These are phyloP conservation scores for Melanostoma mellinum DNA, from an alignment of 2,888 invertebrate genomes.

Conservation along the genomic window DNA sequence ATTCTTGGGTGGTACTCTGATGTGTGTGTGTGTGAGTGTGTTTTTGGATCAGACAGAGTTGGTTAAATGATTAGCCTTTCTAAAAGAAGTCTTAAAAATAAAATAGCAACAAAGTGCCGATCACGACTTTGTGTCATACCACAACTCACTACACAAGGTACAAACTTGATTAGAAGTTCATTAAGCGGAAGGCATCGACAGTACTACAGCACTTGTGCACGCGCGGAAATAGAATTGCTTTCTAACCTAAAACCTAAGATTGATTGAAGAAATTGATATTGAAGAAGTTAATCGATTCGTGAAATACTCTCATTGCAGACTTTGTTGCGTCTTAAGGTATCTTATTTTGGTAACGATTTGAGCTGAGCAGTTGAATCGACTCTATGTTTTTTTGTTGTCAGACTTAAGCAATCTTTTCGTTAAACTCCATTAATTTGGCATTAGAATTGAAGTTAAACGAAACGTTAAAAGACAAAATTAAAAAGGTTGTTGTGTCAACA, in stretches of 20 bases:
- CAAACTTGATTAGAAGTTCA: constrained; percentile 54
- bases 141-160: constrained; percentile 25
- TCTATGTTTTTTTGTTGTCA: too few relatives aligned
- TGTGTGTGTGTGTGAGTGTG: constrained; percentile 4
- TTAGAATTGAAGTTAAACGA: too few relatives aligned
- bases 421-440: too few relatives aligned
- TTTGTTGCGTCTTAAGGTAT: not conserved
- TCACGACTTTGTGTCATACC: constrained; percentile 59
- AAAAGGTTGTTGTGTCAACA: too few relatives aligned
- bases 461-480: too few relatives aligned
- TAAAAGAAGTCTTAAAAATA: constrained; percentile 33
- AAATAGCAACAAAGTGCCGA: not conserved
- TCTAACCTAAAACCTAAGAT: constrained; percentile 44
- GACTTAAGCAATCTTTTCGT: not conserved
- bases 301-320: constrained; percentile 49
- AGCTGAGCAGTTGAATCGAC: too few relatives aligned
- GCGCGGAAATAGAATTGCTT: constrained; percentile 35
- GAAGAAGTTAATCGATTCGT: constrained; percentile 59
- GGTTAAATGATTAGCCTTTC: constrained; percentile 42
- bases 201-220: not conserved
- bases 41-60: constrained; percentile 46
- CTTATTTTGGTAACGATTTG: too few relatives aligned
- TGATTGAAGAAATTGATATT: constrained; percentile 57
- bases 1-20: constrained; percentile 54
- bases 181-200: constrained; percentile 12